A percentile compares a stretch with the other conserved stretches of the same genome.
These are phyloP conservation scores for Thumatha senex DNA, from an alignment of 2,888 invertebrate genomes.

Conservation along the genomic window DNA sequence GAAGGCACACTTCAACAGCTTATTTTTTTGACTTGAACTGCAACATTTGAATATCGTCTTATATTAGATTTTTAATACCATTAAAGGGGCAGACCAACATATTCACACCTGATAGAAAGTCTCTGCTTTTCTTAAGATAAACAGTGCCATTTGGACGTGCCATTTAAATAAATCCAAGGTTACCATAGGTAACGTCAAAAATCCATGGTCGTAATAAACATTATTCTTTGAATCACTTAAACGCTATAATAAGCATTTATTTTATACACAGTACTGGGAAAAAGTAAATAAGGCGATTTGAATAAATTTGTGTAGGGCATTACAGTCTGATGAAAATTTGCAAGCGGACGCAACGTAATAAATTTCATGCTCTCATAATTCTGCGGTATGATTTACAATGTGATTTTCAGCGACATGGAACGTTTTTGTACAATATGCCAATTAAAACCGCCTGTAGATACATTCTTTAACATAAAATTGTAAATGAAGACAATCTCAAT, in stretches of 20 bases:
- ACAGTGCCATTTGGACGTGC: too few species aligned
- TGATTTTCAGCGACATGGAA: slow-evolving; percentile 58
- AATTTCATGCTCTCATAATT: slow-evolving; percentile 78
- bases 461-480: slow-evolving; percentile 28
- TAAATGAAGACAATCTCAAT: slow-evolving; percentile 21
- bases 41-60: too few species aligned
- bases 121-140: too few species aligned
- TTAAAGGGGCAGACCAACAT: too few species aligned
- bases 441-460: slow-evolving; percentile 48
- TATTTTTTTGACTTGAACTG: too few species aligned
- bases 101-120: too few species aligned
- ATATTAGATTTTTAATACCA: too few species aligned
- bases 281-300: slow-evolving; percentile 37
- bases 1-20: too few species aligned
- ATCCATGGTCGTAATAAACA: too few species aligned
- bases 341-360: slow-evolving; percentile 71
- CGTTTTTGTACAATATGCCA: slow-evolving; percentile 61
- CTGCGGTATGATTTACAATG: slow-evolving; percentile 68
- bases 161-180: too few species aligned
- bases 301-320: slow-evolving; percentile 64
- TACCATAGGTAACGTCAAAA: too few species aligned
- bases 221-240: too few species aligned
- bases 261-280: not conserved
- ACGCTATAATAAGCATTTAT: not conserved
- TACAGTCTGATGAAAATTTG: slow-evolving; percentile 70